Conservation (phyloP, 2,888 invertebrate genomes). For the Pomacea canaliculata region DNA sequence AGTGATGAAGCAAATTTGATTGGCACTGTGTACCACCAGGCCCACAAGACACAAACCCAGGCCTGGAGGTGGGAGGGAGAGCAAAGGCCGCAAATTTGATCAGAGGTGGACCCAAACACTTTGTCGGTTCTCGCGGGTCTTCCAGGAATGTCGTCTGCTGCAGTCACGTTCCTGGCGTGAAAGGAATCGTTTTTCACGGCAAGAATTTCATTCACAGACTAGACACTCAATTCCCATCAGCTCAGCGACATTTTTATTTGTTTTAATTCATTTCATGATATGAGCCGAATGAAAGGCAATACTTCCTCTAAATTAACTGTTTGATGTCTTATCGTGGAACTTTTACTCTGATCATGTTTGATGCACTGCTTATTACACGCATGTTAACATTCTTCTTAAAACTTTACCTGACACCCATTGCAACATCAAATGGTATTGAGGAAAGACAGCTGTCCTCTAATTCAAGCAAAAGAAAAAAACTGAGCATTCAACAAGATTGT, state of each 20-base stretch:
- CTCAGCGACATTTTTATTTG: background rate
- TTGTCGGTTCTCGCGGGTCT: background rate
- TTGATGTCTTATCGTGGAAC: too few relatives aligned
- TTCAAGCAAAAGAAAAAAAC: too few relatives aligned
- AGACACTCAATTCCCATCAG: background rate
- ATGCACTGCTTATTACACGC: too few relatives aligned
- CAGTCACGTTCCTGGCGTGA: conserved; percentile 9
- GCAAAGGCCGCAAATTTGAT: conserved; percentile 5
- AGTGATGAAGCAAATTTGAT: conserved; percentile 8
- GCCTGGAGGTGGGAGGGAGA: background rate
- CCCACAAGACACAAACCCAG: too few relatives aligned
- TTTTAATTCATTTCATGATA: background rate
- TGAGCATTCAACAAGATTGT: too few relatives aligned
- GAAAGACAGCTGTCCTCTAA: too few relatives aligned
- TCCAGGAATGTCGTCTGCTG: background rate
- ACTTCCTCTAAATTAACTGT: too few relatives aligned
- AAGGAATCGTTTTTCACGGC: background rate
- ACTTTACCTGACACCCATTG: too few relatives aligned
- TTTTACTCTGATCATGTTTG: too few relatives aligned
- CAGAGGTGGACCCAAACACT: conserved; percentile 6
- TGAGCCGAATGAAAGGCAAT: background rate
- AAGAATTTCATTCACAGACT: conserved; percentile 17
- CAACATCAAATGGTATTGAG: too few relatives aligned
- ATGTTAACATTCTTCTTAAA: too few relatives aligned
- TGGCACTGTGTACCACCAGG: conserved; percentile 2